Evolutionary conservation across 2,888 invertebrate species (phyloP), one percentile per base, ranked within the genome.

Genomic region (Thereva unica): DNA sequence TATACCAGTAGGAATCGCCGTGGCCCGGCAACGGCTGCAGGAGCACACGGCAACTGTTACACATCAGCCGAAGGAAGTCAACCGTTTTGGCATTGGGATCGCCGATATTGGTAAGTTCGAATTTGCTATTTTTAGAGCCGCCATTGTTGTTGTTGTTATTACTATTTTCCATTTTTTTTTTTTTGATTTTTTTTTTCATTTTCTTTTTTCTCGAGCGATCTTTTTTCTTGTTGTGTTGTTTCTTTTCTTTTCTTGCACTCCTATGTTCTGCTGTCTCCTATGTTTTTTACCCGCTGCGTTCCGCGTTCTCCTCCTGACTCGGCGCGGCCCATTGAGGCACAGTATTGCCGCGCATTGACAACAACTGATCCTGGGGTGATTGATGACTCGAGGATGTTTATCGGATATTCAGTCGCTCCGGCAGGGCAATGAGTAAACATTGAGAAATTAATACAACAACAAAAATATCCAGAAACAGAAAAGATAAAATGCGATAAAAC

Each of bases 1-100:
- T 55, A 92, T 92, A 78, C 92, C 92, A 72, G 90, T 93, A 72
- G 92, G 92, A 68, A 92, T 93, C 73, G 92, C 92, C 41, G 90
- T 92, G 71, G 92, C 92, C 56, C 84, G 92, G 71, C 92, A 92
- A 78, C 84, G 92, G 75, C 84, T 87, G 70, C 88, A 71, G 72
- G 66, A 72, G 57, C 72, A 72, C 55, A 71, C 69, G 55, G 67
- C 69, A 74, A 74, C 68, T 72, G 76, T 65, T 66, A 75, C 52
- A 67, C 76, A 56, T 68, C 77, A 72, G 67, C 73, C 79, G 45
- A 80, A 77, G 75, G 81, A 81, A 72, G 73, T 80, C 70, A 80
- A 78, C 72, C 80, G 80, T 70, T 80, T 79, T 69, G 79, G 80
- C 63, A 77, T 81, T 72, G 78, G 80, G 50, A 76, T 80, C 59